Conservation (phyloP, 2,888 invertebrate genomes). For the Chaitophorus viminalis region DNA sequence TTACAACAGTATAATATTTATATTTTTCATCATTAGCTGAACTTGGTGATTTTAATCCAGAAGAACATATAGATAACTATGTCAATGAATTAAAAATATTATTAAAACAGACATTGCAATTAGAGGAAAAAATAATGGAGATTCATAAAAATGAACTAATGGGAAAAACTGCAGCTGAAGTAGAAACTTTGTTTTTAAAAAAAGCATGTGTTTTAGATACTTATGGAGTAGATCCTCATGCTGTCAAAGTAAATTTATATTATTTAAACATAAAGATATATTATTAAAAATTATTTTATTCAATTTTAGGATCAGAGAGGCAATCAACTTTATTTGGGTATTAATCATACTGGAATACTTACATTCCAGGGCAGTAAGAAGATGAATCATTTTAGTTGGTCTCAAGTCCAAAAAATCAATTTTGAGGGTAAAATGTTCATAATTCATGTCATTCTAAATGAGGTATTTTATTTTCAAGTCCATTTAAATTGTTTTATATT, state of each 20-base stretch:
- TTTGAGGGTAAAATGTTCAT: conserved; percentile 98
- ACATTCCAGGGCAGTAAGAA: conserved; percentile 94
- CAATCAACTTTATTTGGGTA: conserved; percentile 90
- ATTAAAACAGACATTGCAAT: conserved; percentile 88
- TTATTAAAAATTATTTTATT: background rate
- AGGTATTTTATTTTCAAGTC: conserved; percentile 71
- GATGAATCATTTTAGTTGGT: conserved; percentile 96
- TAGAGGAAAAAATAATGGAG: conserved; percentile 93
- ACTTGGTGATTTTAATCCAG: conserved; percentile 92
- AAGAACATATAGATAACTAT: conserved; percentile 88
- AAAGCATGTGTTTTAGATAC: conserved; percentile 93
- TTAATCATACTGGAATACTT: conserved; percentile 93
- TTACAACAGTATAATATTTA: background rate
- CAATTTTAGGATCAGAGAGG: conserved; percentile 86
- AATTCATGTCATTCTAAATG: conserved; percentile 90
- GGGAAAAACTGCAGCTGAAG: conserved; percentile 85
- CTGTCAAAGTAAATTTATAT: conserved; percentile 82
- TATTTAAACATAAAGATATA: background rate
- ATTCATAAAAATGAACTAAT: conserved; percentile 88
- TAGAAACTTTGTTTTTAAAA: conserved; percentile 90
- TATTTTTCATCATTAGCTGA: conserved; percentile 76
- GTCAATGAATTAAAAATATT: conserved; percentile 90
- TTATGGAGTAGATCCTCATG: conserved; percentile 97
- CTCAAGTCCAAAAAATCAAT: conserved; percentile 93
- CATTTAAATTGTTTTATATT: conserved; percentile 22